Percentiles rank a stretch among this genome's conserved stretches.
Conservation (phyloP, 2,113 vertebrate genomes). For the Bothrops jararaca region DNA sequence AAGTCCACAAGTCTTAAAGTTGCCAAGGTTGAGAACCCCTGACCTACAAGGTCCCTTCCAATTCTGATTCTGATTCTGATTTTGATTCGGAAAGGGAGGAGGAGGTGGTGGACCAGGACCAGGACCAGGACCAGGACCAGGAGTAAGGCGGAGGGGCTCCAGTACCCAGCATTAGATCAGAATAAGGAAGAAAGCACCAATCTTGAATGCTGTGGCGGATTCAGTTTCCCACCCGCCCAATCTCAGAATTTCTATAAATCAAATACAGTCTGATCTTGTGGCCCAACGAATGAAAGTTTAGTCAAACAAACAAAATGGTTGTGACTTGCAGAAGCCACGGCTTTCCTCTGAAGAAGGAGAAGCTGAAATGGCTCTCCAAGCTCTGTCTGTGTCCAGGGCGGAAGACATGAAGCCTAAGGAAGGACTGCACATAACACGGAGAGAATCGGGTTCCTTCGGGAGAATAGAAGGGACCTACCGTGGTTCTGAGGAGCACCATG, state of each 20-base stretch:
- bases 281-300: neutral
- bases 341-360: neutral
- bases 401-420: neutral
- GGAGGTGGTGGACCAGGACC: too few species aligned
- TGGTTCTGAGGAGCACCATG: slow-evolving; percentile 60
- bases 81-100: too few species aligned
- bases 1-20: too few species aligned
- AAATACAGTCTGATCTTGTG: neutral
- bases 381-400: too few species aligned
- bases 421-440: neutral
- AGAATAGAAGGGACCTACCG: slow-evolving; percentile 37
- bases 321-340: neutral
- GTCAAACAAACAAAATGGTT: neutral
- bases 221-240: neutral
- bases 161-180: neutral
- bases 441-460: neutral
- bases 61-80: too few species aligned
- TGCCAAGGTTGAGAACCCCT: too few species aligned
- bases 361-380: too few species aligned
- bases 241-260: neutral
- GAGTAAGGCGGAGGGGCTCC: neutral
- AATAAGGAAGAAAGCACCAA: neutral
- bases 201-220: neutral
- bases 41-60: too few species aligned
- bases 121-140: neutral